Conservation (phyloP, 2,888 invertebrate genomes). For the Psococerastis gibbosa region DNA sequence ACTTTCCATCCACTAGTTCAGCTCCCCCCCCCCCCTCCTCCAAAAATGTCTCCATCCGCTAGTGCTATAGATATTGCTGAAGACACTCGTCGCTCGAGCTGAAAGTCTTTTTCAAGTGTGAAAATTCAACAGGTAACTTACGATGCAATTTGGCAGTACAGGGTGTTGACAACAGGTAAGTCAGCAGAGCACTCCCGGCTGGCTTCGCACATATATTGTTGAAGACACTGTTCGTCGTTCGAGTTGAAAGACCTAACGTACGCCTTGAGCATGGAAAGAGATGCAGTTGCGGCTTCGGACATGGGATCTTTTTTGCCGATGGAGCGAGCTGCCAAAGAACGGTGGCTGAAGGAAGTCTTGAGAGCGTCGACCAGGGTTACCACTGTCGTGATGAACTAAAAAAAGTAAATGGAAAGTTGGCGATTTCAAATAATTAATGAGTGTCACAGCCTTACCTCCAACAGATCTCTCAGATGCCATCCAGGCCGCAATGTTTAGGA, state of each 20-base stretch:
- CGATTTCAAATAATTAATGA: no score
- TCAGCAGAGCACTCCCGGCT: conserved; percentile 71
- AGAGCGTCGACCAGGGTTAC: conserved; percentile 78
- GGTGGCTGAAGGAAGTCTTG: conserved; percentile 82
- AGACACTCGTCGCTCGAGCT: no score
- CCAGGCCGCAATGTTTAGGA: no score
- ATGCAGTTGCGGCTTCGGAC: conserved; percentile 74
- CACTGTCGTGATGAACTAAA: conserved; percentile 79
- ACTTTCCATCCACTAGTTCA: no score
- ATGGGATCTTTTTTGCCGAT: conserved; percentile 75
- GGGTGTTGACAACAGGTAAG: conserved; percentile 45
- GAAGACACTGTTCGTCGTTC: conserved; percentile 62
- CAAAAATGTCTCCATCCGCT: no score
- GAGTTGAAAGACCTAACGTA: conserved; percentile 60
- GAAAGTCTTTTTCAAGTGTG: no score
- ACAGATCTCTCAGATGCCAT: no score
- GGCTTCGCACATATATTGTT: conserved; percentile 76
- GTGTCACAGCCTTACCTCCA: no score
- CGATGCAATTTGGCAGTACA: conserved; percentile 88
- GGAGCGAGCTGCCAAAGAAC: conserved; percentile 66
- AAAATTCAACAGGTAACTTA: conserved; percentile 32
- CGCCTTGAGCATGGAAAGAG: conserved; percentile 74
- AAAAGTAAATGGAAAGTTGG: conserved; percentile 13
- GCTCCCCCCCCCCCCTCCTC: no score
- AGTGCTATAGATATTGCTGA: no score